Conservation (phyloP, 2,113 vertebrate species). For the Origma solitaria region DNA sequence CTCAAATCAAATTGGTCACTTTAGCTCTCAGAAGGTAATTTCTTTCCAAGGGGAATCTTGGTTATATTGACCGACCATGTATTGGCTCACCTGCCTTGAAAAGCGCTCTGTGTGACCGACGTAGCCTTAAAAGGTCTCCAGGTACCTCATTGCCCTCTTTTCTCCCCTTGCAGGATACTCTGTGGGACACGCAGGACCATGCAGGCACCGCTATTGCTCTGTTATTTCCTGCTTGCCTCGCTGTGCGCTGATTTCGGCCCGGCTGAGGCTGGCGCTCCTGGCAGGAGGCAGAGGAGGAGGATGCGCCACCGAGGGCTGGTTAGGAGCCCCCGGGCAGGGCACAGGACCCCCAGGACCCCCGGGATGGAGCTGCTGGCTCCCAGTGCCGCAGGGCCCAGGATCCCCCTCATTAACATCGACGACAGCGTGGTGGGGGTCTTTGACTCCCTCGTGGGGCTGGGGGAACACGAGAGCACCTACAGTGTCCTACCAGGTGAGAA, state of each 20-base stretch:
- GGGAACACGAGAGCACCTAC: conserved; percentile 78
- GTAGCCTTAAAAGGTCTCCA: not conserved
- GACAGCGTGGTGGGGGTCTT: conserved; percentile 61
- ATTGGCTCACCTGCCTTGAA: not conserved
- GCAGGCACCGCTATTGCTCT: conserved; percentile 70
- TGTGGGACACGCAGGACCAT: conserved; percentile 58
- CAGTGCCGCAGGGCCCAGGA: not conserved
- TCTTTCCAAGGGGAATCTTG: not conserved
- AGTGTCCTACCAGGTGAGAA: conserved; percentile 85
- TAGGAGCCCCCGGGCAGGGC: not conserved
- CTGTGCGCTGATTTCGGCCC: conserved; percentile 53
- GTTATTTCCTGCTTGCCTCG: conserved; percentile 57
- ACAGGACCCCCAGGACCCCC: not conserved
- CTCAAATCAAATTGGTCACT: not conserved
- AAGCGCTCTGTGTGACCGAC: not conserved
- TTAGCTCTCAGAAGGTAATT: not conserved
- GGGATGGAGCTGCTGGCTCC: not conserved
- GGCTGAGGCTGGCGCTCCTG: conserved; percentile 5
- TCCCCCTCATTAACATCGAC: conserved; percentile 53
- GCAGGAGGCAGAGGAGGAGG: conserved; percentile 50
- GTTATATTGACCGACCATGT: not conserved
- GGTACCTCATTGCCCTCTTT: not conserved
- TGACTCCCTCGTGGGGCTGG: conserved; percentile 71
- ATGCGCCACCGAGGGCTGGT: not conserved
- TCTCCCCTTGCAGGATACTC: conserved; percentile 18